Evolutionary conservation across 2,113 vertebrate genomes (phyloP).

Genomic region (Ictidomys tridecemlineatus): DNA sequence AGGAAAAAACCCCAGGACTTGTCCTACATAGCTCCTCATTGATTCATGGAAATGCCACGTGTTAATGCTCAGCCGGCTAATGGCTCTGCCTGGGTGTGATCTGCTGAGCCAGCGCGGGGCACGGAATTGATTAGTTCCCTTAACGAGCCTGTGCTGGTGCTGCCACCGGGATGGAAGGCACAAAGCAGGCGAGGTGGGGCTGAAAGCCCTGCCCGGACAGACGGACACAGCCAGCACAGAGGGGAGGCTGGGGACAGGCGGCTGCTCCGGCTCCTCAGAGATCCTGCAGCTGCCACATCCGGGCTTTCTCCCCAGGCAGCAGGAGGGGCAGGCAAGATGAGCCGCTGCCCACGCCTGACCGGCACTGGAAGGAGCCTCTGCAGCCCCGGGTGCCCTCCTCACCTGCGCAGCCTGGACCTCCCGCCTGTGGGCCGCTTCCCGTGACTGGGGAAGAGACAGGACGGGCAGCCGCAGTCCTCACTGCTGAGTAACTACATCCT

Average conservation of each 20-base stretch:
- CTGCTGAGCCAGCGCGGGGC: not conserved
- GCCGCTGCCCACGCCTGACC: fast-evolving
- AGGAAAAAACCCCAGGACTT: not conserved
- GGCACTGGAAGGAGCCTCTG: not conserved
- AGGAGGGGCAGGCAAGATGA: fast-evolving
- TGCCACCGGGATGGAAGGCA: not conserved
- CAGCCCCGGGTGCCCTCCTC: not conserved
- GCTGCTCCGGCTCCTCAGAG: not conserved
- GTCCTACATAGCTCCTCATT: conserved; percentile 21
- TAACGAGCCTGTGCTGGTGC: conserved; percentile 25
- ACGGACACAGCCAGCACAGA: no score
- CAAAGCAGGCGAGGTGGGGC: not conserved
- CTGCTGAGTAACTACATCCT: fast-evolving
- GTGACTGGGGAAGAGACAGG: fast-evolving
- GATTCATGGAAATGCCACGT: conserved; percentile 16
- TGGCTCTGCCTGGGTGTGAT: not conserved
- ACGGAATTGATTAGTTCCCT: conserved; percentile 35
- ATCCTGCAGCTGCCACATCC: not conserved
- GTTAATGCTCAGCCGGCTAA: not conserved
- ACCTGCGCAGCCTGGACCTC: no score
- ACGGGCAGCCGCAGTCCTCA: fast-evolving
- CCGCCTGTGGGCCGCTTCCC: not conserved
- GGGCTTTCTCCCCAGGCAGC: fast-evolving
- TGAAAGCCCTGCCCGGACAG: not conserved
- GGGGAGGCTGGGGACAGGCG: fast-evolving